Evolutionary conservation across 92 coral and sea anemone species (phyloP).

Genomic region (Porites cylindrica): DNA sequence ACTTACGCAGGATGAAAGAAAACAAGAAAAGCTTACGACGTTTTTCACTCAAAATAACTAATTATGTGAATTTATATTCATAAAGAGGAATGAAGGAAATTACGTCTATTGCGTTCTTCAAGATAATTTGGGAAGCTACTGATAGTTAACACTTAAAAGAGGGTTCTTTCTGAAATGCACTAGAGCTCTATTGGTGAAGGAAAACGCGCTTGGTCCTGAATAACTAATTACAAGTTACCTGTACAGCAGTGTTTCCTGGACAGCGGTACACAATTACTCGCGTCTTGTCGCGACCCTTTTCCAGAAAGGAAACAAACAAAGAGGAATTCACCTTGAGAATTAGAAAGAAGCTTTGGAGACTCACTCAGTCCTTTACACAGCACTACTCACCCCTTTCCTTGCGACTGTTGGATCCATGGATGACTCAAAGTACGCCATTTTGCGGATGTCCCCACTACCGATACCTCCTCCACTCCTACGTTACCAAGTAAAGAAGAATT

Average conservation of each 20-base stretch:
- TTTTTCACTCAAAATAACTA: too few species aligned
- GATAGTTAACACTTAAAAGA: too few species aligned
- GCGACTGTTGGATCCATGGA: conserved; percentile 79
- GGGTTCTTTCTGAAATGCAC: too few species aligned
- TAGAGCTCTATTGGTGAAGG: too few species aligned
- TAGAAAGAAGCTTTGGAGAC: background rate
- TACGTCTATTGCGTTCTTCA: too few species aligned
- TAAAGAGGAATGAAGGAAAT: too few species aligned
- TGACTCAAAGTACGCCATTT: conserved; percentile 96
- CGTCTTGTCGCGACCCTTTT: conserved; percentile 87
- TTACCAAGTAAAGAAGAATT: background rate
- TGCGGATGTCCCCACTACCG: conserved; percentile 90
- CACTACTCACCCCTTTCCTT: conserved; percentile 25
- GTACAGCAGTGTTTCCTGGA: conserved; percentile 97
- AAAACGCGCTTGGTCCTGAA: too few species aligned
- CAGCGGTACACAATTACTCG: conserved; percentile 89
- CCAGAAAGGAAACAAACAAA: background rate
- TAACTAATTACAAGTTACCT: conserved; percentile 62
- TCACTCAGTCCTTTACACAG: too few species aligned
- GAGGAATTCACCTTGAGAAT: background rate
- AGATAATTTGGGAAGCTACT: too few species aligned
- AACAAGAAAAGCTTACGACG: too few species aligned
- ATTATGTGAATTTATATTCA: too few species aligned
- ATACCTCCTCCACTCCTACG: conserved; percentile 89
- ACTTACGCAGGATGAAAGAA: too few species aligned